Evolutionary conservation across 1,140 invertebrate genomes (phyloP).

Genomic region (Drosophila mayri): DNA sequence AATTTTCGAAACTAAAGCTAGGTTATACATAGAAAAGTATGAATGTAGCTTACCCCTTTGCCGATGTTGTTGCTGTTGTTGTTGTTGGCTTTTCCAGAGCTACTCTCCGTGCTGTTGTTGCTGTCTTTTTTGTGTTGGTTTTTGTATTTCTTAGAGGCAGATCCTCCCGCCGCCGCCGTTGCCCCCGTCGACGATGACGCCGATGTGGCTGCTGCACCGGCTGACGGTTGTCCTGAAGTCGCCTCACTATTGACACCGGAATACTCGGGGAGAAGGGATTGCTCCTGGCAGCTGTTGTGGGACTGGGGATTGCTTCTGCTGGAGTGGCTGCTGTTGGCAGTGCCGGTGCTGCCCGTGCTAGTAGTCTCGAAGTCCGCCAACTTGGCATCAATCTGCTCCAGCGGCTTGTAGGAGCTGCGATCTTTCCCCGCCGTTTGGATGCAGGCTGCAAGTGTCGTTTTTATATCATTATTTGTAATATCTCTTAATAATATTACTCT

Average conservation of each 20-base stretch:
- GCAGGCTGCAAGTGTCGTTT: conserved; percentile 81
- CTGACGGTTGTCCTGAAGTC: conserved; percentile 22
- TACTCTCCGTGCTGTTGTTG: conserved; percentile 29
- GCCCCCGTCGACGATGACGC: conserved; percentile 1
- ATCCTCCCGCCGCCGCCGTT: conserved; percentile 13
- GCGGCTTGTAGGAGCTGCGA: conserved; percentile 86
- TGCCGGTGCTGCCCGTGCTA: conserved; percentile 62
- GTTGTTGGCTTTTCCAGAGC: conserved; percentile 31
- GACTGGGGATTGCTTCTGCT: conserved; percentile 23
- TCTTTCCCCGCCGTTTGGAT: conserved; percentile 86
- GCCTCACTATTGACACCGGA: conserved; percentile 20
- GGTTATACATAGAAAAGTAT: too few relatives aligned
- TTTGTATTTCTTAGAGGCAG: conserved; percentile 62
- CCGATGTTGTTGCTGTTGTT: conserved; percentile 32
- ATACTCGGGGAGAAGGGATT: conserved; percentile 32
- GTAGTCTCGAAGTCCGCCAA: conserved; percentile 71
- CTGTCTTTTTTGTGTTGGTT: conserved; percentile 72
- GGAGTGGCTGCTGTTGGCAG: conserved; percentile 43
- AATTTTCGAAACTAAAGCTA: too few relatives aligned
- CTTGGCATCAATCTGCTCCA: conserved; percentile 85
- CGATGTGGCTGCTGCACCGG: conserved; percentile 5
- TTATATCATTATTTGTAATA: background rate
- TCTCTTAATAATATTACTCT: background rate
- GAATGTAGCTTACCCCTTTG: conserved; percentile 53
- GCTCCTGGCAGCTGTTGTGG: conserved; percentile 52